phyloP scores from a whole-genome alignment of 2,888 invertebrate genomes.

The Platycheirus albimanus region DNA sequence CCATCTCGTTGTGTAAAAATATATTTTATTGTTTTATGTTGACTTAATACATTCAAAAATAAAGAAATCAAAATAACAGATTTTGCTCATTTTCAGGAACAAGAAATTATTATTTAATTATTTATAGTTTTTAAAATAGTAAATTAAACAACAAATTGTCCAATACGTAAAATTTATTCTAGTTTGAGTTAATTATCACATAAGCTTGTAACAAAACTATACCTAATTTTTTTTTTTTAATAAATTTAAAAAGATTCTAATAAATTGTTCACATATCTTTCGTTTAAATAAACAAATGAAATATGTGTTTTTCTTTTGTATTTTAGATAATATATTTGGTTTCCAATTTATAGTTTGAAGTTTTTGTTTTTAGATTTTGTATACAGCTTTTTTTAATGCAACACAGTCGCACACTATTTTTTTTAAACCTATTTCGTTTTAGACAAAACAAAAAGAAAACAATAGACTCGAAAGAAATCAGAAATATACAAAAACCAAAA shows the following conservation, averaged over 20 bases:
- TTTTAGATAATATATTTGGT: background rate
- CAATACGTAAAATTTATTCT: conserved; percentile 25
- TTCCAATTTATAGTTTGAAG: too few species aligned
- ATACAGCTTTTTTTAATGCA: background rate
- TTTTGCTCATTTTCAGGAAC: background rate
- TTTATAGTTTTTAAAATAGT: conserved; percentile 42
- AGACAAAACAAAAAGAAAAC: conserved; percentile 4
- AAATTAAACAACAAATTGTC: conserved; percentile 26
- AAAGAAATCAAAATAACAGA: background rate
- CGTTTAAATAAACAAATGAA: conserved; percentile 46
- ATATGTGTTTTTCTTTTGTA: background rate
- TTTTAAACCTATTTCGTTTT: background rate
- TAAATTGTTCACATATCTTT: conserved; percentile 51
- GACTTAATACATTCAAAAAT: conserved; percentile 16
- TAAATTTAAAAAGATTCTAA: conserved; percentile 30
- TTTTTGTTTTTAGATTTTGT: background rate
- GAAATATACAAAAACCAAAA: conserved; percentile 29
- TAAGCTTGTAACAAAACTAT: conserved; percentile 31
- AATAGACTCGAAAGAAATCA: conserved; percentile 35
- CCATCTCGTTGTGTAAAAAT: conserved; percentile 16
- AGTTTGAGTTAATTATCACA: conserved; percentile 35
- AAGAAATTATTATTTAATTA: conserved; percentile 19
- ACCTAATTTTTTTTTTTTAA: conserved; percentile 37
- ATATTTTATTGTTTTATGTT: conserved; percentile 18
- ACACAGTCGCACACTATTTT: conserved; percentile 13